Evolutionary conservation across 2,113 vertebrate species (phyloP).

Genomic region (Pungitius pungitius): DNA sequence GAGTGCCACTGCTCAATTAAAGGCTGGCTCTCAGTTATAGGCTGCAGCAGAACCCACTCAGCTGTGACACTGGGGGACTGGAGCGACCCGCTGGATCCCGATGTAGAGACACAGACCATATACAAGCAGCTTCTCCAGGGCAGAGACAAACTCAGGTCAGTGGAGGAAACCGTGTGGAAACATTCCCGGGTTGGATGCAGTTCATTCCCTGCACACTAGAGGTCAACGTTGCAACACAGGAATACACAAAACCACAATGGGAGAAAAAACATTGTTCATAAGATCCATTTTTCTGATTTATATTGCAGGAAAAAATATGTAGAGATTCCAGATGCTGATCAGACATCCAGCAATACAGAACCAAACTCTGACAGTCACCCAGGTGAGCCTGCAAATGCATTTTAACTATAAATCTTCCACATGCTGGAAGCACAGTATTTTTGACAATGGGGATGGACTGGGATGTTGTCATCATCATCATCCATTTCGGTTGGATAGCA

Average conservation of each 20-base stretch:
- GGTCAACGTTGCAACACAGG: conserved; percentile 60
- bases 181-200: conserved; percentile 31
- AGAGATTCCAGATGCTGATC: conserved; percentile 64
- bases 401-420: background rate
- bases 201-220: conserved; percentile 66
- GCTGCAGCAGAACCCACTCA: conserved; percentile 91
- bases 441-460: background rate
- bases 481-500: background rate
- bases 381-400: conserved; percentile 69
- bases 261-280: conserved; percentile 11
- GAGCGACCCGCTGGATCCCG: conserved; percentile 88
- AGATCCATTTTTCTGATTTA: conserved; percentile 30
- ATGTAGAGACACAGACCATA: conserved; percentile 87
- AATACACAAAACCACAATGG: background rate
- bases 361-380: conserved; percentile 35
- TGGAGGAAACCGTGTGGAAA: background rate
- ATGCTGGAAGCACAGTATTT: background rate
- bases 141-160: conserved; percentile 83
- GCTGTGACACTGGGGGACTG: conserved; percentile 88
- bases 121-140: conserved; percentile 87
- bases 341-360: conserved; percentile 59
- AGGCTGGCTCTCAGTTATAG: conserved; percentile 73
- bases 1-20: background rate
- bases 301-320: conserved; percentile 81
- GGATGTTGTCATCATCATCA: background rate